Conservation (phyloP, 2,113 vertebrate species). For the Hemicordylus capensis region DNA sequence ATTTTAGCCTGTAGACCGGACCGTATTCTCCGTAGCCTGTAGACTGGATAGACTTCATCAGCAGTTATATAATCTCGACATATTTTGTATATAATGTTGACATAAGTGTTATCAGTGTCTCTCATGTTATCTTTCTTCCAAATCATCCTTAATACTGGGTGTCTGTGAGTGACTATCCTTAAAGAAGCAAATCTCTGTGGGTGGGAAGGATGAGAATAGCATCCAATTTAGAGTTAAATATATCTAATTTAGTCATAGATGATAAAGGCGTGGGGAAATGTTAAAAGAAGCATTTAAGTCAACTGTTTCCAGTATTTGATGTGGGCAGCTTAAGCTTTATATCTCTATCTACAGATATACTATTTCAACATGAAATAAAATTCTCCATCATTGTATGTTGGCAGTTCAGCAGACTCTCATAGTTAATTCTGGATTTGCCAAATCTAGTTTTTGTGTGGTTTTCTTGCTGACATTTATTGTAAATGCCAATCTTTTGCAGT, state of each 20-base stretch:
- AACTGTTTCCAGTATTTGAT: constrained; percentile 49
- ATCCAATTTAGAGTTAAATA: constrained; percentile 39
- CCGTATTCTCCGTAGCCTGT: no score
- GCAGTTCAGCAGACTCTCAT: constrained; percentile 19
- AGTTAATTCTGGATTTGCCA: not conserved
- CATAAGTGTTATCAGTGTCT: not conserved
- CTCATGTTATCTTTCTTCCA: not conserved
- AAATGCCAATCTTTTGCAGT: not conserved
- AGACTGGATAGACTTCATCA: not conserved
- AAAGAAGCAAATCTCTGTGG: constrained; percentile 18
- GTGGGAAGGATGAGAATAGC: constrained; percentile 25
- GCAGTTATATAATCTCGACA: not conserved
- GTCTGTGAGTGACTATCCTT: not conserved
- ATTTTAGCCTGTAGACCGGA: no score
- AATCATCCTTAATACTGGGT: constrained; percentile 19
- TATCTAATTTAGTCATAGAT: constrained; percentile 46
- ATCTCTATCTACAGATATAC: constrained; percentile 43
- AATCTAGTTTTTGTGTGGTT: not conserved
- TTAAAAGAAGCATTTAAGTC: constrained; percentile 39
- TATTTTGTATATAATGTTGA: not conserved
- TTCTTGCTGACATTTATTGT: not conserved
- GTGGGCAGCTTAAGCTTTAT: constrained; percentile 39
- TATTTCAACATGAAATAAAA: constrained; percentile 48
- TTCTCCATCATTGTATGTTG: constrained; percentile 38
- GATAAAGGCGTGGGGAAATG: constrained; percentile 37